Percentiles rank a stretch among this genome's conserved stretches.
phyloP scores from a whole-genome alignment of 2,113 vertebrate species.

The Heliornis fulica region DNA sequence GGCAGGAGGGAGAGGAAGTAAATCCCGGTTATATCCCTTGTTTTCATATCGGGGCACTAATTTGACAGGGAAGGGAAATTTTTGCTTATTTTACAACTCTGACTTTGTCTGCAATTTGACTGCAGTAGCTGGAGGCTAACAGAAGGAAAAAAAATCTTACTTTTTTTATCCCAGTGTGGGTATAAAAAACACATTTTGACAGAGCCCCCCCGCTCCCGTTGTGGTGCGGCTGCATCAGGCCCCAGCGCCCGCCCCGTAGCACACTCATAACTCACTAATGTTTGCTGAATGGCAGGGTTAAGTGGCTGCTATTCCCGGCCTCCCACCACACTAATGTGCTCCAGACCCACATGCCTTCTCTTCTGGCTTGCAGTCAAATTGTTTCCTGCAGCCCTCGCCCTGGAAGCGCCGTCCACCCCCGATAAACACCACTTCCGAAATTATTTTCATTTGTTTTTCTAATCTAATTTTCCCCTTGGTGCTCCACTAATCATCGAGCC shows the following conservation, averaged over 20 bases:
- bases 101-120: conserved; percentile 39
- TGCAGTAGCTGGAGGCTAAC: conserved; percentile 52
- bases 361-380: conserved; percentile 56
- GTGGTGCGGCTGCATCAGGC: background rate
- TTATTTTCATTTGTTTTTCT: conserved; percentile 56
- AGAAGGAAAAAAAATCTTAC: conserved; percentile 31
- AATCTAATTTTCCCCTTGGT: conserved; percentile 64
- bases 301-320: conserved; percentile 66
- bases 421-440: conserved; percentile 31
- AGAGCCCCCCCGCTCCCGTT: background rate
- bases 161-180: conserved; percentile 23
- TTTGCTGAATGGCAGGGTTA: conserved; percentile 72
- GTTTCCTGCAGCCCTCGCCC: conserved; percentile 32
- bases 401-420: conserved; percentile 22
- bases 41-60: conserved; percentile 62
- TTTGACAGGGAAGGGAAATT: conserved; percentile 62
- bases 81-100: conserved; percentile 56
- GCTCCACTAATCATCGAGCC: conserved; percentile 39
- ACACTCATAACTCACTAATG: conserved; percentile 68
- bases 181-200: conserved; percentile 56
- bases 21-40: conserved; percentile 59
- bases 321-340: conserved; percentile 65
- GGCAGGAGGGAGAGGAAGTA: conserved; percentile 21
- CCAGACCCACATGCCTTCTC: conserved; percentile 42
- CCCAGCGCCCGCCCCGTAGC: too few relatives aligned